Percentiles rank a stretch among this genome's conserved stretches.
Conservation (phyloP, 1,140 invertebrate species). For the Drosophila willistoni region DNA sequence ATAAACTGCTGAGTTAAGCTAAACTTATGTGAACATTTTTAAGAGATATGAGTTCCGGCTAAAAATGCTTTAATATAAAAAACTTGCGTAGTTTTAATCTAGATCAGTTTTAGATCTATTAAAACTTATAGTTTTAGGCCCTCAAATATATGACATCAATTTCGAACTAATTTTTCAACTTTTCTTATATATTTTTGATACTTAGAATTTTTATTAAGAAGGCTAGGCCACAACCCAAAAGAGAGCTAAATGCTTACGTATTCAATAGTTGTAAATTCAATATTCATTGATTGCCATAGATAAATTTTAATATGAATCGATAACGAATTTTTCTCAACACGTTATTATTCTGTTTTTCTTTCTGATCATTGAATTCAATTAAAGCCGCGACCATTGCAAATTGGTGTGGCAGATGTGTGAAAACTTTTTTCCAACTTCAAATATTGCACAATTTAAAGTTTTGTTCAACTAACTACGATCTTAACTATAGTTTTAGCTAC, state of each 20-base stretch:
- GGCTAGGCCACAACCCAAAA: no score
- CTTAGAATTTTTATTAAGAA: no score
- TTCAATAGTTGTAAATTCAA: no score
- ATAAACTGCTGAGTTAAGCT: background rate
- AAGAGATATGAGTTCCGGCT: background rate
- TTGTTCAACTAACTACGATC: slow-evolving; percentile 2
- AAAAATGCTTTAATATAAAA: background rate
- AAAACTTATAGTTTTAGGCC: background rate
- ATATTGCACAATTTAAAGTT: slow-evolving; percentile 23
- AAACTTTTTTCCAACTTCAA: slow-evolving; percentile 12
- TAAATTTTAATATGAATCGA: background rate
- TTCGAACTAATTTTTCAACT: no score
- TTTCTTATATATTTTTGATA: no score
- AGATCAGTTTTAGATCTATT: background rate
- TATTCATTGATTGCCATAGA: no score
- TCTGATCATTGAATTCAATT: background rate
- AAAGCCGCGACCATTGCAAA: slow-evolving; percentile 1
- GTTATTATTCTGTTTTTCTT: background rate
- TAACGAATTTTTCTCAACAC: background rate
- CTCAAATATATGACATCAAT: no score
- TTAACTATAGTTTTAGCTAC: slow-evolving; percentile 20
- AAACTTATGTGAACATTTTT: slow-evolving; percentile 10
- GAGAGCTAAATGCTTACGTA: no score
- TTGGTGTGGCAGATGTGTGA: slow-evolving; percentile 1
- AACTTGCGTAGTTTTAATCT: background rate